These are phyloP conservation scores for Plebejus anna DNA, from an alignment of 2,888 invertebrate genomes.

Conservation along the genomic window DNA sequence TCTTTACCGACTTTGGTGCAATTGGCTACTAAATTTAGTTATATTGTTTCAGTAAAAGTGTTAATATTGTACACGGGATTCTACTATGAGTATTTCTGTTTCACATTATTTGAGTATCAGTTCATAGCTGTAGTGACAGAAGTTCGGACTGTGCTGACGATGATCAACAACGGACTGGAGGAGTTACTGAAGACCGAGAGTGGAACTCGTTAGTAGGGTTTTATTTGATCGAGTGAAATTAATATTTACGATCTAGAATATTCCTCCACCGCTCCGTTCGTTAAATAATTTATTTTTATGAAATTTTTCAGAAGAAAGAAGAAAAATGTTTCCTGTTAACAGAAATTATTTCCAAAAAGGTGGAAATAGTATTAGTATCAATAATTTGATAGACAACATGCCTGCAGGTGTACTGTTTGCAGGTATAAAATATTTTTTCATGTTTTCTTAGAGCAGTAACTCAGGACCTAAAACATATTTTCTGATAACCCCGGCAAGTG, in stretches of 20 bases:
- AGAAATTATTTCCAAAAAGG: neutral
- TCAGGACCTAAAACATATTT: no score
- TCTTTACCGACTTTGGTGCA: neutral
- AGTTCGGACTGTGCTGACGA: neutral
- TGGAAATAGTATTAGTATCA: neutral
- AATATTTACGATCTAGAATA: no score
- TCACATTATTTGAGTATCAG: conserved; percentile 15
- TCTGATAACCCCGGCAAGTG: no score
- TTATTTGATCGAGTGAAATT: neutral
- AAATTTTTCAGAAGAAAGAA: neutral
- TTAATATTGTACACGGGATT: conserved; percentile 15
- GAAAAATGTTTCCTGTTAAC: neutral
- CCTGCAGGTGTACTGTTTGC: neutral
- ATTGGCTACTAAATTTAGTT: neutral
- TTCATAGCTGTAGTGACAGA: neutral
- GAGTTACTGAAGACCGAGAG: neutral
- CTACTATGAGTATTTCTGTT: neutral
- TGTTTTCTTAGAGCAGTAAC: no score
- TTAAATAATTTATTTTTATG: no score
- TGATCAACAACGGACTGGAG: neutral
- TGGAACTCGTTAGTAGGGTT: neutral
- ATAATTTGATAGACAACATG: neutral
- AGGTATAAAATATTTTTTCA: neutral
- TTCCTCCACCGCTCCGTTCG: no score
- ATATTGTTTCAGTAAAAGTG: neutral